A percentile compares a stretch with the other conserved stretches of the same genome.
These are phyloP conservation scores for Leucopsar rothschildi DNA, from an alignment of 2,113 vertebrate species.

Conservation along the genomic window DNA sequence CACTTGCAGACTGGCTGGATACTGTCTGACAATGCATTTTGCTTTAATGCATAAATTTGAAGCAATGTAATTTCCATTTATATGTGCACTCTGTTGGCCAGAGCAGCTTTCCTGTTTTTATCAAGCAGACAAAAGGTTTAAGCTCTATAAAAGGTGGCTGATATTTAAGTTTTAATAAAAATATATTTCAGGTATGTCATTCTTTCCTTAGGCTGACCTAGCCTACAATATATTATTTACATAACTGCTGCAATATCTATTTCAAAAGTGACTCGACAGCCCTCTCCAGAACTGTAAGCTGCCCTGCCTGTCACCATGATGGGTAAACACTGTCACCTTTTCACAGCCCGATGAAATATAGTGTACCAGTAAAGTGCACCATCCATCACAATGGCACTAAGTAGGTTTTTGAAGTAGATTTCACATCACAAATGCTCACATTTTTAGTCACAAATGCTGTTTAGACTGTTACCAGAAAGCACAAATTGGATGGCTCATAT, in stretches of 20 bases:
- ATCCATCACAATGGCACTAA: constrained; percentile 85
- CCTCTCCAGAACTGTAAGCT: constrained; percentile 56
- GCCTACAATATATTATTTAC: constrained; percentile 53
- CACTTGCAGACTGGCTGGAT: not conserved
- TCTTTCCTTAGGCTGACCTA: constrained; percentile 19
- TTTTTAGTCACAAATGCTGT: constrained; percentile 74
- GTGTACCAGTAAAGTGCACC: constrained; percentile 66
- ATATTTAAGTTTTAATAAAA: constrained; percentile 55
- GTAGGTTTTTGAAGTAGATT: constrained; percentile 78
- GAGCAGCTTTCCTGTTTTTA: not conserved
- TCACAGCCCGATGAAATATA: constrained; percentile 71
- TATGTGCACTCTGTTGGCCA: not conserved
- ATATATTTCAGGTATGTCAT: not conserved
- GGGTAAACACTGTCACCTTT: constrained; percentile 74
- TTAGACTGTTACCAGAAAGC: constrained; percentile 79
- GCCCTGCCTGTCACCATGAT: constrained; percentile 67
- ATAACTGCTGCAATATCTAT: constrained; percentile 54
- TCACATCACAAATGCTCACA: constrained; percentile 63
- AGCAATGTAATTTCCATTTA: not conserved
- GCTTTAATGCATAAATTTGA: not conserved
- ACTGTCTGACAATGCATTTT: not conserved
- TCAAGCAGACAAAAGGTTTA: constrained; percentile 31
- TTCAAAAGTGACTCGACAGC: constrained; percentile 51
- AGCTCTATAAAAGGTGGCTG: not conserved
- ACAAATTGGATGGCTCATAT: constrained; percentile 71